Evolutionary conservation across 2,113 vertebrate genomes (phyloP).

Genomic region (Capreolus pygargus): DNA sequence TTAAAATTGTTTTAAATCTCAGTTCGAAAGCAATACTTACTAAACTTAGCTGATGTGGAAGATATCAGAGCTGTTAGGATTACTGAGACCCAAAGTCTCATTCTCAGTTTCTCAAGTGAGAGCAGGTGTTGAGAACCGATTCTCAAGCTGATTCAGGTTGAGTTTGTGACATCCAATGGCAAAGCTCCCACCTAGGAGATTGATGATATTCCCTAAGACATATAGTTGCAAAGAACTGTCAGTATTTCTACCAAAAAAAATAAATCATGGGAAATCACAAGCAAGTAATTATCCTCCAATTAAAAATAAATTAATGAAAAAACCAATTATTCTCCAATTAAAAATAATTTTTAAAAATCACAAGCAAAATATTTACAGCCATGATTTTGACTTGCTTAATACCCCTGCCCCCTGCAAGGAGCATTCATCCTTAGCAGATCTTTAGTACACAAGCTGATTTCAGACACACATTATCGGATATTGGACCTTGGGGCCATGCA

Average conservation of each 20-base stretch:
- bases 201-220: not conserved
- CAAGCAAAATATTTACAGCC: not conserved
- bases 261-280: not conserved
- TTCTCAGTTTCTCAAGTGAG: not conserved
- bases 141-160: not conserved
- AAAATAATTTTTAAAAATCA: not conserved
- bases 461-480: no score
- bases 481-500: rapidly evolving
- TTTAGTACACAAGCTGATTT: not conserved
- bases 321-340: not conserved
- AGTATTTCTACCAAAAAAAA: not conserved
- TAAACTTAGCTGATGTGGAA: not conserved
- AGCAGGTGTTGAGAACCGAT: not conserved
- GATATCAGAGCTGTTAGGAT: not conserved
- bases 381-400: not conserved
- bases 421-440: not conserved
- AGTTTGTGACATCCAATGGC: not conserved
- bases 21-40: conserved; percentile 47
- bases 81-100: not conserved
- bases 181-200: no score
- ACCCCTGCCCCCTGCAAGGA: not conserved
- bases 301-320: not conserved
- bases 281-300: not conserved
- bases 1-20: not conserved
- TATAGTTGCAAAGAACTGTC: not conserved